phyloP scores from a whole-genome alignment of 2,888 invertebrate genomes.

The Endomychus coccineus region DNA sequence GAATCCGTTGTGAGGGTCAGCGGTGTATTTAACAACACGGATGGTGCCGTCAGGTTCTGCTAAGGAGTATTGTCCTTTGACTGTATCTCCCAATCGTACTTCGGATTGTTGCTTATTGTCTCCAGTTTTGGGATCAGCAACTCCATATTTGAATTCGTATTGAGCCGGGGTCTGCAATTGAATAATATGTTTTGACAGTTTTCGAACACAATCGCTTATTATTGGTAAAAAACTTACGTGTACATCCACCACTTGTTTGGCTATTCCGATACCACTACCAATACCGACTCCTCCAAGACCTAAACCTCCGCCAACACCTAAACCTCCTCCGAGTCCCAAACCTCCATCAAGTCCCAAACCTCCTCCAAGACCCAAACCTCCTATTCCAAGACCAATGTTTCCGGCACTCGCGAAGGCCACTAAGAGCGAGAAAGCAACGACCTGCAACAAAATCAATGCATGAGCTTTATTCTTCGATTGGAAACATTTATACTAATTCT shows the following conservation, averaged over 20 bases:
- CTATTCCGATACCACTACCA: too few species aligned
- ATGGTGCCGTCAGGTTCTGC: constrained; percentile 36
- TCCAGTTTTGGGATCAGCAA: constrained; percentile 52
- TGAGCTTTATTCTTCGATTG: neutral
- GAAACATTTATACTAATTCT: neutral
- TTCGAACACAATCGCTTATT: constrained; percentile 15
- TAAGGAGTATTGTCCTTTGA: constrained; percentile 39
- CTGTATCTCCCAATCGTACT: constrained; percentile 50
- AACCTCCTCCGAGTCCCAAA: constrained; percentile 15
- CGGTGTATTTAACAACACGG: constrained; percentile 33
- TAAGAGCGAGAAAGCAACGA: neutral
- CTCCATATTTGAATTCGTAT: constrained; percentile 51
- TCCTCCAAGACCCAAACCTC: constrained; percentile 16
- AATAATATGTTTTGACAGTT: constrained; percentile 7
- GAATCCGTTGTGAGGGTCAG: constrained; percentile 30
- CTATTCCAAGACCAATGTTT: constrained; percentile 1
- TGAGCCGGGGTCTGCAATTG: constrained; percentile 38
- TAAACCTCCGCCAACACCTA: constrained; percentile 15
- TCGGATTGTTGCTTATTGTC: constrained; percentile 53
- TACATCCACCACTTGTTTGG: constrained; percentile 16
- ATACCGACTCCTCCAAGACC: neutral
- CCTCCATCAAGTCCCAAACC: constrained; percentile 15
- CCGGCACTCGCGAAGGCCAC: neutral
- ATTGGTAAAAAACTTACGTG: constrained; percentile 14
- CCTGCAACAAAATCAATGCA: neutral